A percentile compares a stretch with the other conserved stretches of the same genome.
phyloP scores from a whole-genome alignment of 1,140 invertebrate species.

The Monomorium pharaonis region DNA sequence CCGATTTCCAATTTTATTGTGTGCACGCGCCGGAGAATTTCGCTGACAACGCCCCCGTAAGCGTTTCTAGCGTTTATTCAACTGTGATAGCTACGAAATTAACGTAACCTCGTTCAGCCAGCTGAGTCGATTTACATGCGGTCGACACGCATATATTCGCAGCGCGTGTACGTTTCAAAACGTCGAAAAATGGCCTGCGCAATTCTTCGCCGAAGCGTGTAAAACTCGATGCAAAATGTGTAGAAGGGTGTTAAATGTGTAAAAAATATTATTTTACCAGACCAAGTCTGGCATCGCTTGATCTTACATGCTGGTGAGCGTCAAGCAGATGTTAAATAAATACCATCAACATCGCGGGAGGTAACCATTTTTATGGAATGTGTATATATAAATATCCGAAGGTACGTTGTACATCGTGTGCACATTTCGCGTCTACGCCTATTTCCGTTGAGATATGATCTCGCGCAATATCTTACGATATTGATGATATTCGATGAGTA shows the following conservation, averaged over 20 bases:
- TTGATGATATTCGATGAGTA: constrained; percentile 27
- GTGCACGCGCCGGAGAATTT: constrained; percentile 36
- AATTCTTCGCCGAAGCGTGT: background rate
- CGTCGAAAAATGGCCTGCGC: background rate
- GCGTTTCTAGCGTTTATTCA: constrained; percentile 62
- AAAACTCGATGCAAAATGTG: background rate
- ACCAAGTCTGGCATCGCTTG: background rate
- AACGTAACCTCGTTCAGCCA: constrained; percentile 65
- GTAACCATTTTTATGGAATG: background rate
- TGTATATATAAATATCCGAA: background rate
- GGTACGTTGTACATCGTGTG: background rate
- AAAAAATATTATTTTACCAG: background rate
- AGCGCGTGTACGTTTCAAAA: background rate
- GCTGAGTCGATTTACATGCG: constrained; percentile 47
- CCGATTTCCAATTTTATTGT: constrained; percentile 51
- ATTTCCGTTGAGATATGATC: constrained; percentile 12
- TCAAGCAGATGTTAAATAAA: background rate
- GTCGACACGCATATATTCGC: background rate
- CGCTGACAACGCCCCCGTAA: constrained; percentile 55
- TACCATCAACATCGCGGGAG: background rate
- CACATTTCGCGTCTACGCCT: background rate
- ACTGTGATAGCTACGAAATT: constrained; percentile 63
- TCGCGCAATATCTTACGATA: background rate
- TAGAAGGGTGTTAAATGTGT: background rate
- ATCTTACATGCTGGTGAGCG: background rate